phyloP scores from a whole-genome alignment of 2,888 invertebrate genomes.

The Agriopis aurantiaria region DNA sequence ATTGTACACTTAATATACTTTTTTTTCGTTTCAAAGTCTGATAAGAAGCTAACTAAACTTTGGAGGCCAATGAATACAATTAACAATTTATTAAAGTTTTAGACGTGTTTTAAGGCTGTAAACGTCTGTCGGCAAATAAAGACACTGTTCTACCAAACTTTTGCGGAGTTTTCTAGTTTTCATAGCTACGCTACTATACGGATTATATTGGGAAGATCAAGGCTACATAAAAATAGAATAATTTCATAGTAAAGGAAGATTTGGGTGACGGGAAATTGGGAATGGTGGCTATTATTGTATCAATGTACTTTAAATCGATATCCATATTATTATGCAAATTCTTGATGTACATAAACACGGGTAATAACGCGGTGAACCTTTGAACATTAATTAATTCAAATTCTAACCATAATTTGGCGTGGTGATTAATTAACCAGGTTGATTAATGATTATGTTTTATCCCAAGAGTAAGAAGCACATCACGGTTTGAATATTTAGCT shows the following conservation, averaged over 20 bases:
- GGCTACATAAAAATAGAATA: slow-evolving; percentile 35
- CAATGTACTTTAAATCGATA: too few species aligned
- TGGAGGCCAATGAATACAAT: background rate
- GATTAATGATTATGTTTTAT: too few species aligned
- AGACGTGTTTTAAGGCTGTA: background rate
- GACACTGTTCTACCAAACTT: background rate
- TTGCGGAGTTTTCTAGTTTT: slow-evolving; percentile 7
- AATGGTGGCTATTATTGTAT: too few species aligned
- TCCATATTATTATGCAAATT: too few species aligned
- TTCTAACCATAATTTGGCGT: too few species aligned
- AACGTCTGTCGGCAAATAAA: background rate
- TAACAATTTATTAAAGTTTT: background rate
- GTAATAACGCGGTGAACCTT: too few species aligned
- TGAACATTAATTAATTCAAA: too few species aligned
- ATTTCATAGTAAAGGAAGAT: slow-evolving; percentile 3
- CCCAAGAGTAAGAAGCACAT: too few species aligned
- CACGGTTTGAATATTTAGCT: too few species aligned
- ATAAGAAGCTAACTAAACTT: background rate
- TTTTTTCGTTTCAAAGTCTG: slow-evolving; percentile 9
- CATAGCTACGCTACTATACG: background rate
- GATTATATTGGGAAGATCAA: slow-evolving; percentile 31
- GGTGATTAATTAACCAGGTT: too few species aligned
- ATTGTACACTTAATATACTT: background rate
- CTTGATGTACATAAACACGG: too few species aligned
- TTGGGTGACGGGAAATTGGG: background rate